Base-by-base conservation (phyloP, 1,140 invertebrate genomes). In the Thaumetopoea pityocampa region DNA sequence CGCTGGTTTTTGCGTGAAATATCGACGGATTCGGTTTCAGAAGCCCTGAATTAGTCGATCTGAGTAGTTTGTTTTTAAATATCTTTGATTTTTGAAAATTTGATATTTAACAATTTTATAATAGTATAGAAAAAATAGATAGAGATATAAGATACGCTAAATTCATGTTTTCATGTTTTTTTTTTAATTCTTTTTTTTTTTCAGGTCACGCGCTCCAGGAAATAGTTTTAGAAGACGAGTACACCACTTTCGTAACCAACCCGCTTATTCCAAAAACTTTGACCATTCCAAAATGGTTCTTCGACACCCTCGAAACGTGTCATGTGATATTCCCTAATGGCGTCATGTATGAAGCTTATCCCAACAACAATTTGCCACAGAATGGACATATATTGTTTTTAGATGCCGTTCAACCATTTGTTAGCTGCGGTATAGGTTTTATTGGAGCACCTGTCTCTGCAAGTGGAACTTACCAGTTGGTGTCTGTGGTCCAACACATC, bases 381-480 rank as follows among this genome's bases (percentile, higher is more conserved):
- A 19, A 24, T 1, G 44, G 54, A n/a, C 36, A 30, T 5, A 29
- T 72, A 0, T 47, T 19, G 7, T 53, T 62, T 37, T n/a, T 51
- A 17, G 4, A 10, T 2, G 29, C 44, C 0, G 45, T 41, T 0
- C 32, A 53, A 4, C 60, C 60, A 2, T 70, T 68, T 26, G 54
- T 37, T 3, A 47, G 43, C 19, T 78, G 73, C 10, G 30, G 17
- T 4, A 34, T 74, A 6, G 50, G 42, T 0, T 62, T 78, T 38
- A 43, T 50, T 12, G 40, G 51, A 16, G 53, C 59, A 12, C 47
- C 40, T 1, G 41, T 49, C 0, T 44, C 48, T 0, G 49, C 46
- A 18, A 69, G 63, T 41, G 72, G 72, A 9, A 62, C 58, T 1
- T 77, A 77, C 10, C 52, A 77, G 35, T 24, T 77, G 4, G 16